phyloP scores from a whole-genome alignment of 2,113 vertebrate genomes.

The Xenotilapia longispinis region DNA sequence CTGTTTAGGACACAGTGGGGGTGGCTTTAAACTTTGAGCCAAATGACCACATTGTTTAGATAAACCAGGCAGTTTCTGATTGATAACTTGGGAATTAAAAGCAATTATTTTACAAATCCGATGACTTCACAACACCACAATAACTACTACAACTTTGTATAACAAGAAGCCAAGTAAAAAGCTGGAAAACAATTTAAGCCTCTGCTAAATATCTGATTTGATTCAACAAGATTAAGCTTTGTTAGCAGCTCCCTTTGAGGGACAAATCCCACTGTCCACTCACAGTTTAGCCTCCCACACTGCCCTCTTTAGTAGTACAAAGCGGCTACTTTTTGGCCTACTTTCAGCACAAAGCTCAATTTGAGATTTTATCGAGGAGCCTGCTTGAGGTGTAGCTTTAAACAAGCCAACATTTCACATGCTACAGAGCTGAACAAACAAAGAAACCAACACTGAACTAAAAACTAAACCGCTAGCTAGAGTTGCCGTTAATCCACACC shows the following conservation, averaged over 20 bases:
- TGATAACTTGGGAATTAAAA: not conserved
- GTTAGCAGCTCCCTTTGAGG: not conserved
- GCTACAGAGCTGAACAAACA: rapidly evolving
- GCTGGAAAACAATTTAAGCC: not conserved
- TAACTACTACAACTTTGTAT: not conserved
- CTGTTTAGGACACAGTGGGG: not conserved
- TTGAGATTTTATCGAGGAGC: not conserved
- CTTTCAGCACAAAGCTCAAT: not conserved
- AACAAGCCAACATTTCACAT: not conserved
- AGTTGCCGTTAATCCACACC: slow-evolving; percentile 29
- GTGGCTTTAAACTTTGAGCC: not conserved
- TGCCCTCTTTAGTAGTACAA: not conserved
- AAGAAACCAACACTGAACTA: rapidly evolving
- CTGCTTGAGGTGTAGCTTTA: not conserved
- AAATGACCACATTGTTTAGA: not conserved
- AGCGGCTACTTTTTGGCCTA: slow-evolving; percentile 18
- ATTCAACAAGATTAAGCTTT: not conserved
- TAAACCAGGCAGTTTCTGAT: not conserved
- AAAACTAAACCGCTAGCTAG: not conserved
- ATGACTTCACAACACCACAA: not conserved
- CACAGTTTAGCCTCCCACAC: not conserved
- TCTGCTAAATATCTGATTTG: not conserved
- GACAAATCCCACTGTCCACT: not conserved
- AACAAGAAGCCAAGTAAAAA: not conserved
- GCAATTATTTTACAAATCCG: not conserved